Conservation (phyloP, 2,797 vertebrate species). For the Hapalemur alaotrensis region DNA sequence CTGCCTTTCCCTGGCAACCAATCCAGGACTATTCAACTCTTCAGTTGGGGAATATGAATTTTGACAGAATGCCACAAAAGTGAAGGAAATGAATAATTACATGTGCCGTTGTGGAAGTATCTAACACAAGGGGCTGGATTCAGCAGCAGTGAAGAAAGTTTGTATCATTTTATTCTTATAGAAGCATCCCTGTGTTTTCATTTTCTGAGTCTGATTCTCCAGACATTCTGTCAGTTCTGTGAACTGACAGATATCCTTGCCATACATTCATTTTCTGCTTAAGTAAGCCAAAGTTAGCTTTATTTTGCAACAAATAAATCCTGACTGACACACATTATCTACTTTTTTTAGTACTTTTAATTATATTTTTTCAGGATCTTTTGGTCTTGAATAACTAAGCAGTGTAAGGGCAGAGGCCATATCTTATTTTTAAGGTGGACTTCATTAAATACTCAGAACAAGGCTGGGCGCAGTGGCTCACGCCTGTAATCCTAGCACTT, state of each 20-base stretch:
- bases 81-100: not conserved
- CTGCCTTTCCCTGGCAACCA: not conserved
- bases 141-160: not conserved
- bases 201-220: not conserved
- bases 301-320: not conserved
- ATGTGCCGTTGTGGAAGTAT: not conserved
- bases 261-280: not conserved
- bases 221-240: not conserved
- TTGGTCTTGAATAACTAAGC: not conserved
- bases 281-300: constrained; percentile 17
- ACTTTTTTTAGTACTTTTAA: not conserved
- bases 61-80: not conserved
- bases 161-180: not conserved
- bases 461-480: no score
- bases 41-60: not conserved
- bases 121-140: not conserved
- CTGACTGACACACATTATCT: not conserved
- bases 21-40: not conserved
- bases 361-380: not conserved
- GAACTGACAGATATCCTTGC: not conserved
- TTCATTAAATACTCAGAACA: not conserved
- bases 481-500: no score
- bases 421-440: not conserved
- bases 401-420: not conserved
- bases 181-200: not conserved